Evolutionary conservation across 2,797 vertebrate genomes (phyloP).

Genomic region (Hemibagrus guttatus): DNA sequence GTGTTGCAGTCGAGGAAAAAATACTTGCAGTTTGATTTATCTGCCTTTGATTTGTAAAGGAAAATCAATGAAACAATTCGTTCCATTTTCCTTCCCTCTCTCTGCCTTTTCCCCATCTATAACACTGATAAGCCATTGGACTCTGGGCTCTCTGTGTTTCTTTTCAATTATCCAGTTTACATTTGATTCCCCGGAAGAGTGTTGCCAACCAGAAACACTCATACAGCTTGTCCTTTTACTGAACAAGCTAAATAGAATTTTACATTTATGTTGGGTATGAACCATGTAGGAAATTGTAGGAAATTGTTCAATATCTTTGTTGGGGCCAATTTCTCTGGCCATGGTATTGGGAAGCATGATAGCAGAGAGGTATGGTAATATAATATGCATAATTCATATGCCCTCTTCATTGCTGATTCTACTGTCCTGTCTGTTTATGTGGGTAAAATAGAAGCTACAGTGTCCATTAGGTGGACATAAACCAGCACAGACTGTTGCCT

Average conservation of each 20-base stretch:
- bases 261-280: constrained; percentile 89
- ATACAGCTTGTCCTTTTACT: constrained; percentile 79
- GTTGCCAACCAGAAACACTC: constrained; percentile 78
- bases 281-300: constrained; percentile 89
- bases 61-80: constrained; percentile 91
- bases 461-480: constrained; percentile 83
- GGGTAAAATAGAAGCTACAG: constrained; percentile 83
- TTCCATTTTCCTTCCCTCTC: constrained; percentile 84
- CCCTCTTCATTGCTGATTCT: constrained; percentile 80
- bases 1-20: constrained; percentile 72
- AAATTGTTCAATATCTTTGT: constrained; percentile 92
- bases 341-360: constrained; percentile 78
- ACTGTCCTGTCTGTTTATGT: constrained; percentile 86
- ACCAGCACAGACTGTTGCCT: constrained; percentile 70
- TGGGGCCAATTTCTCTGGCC: constrained; percentile 82
- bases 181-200: constrained; percentile 80
- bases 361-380: constrained; percentile 82
- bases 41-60: constrained; percentile 83
- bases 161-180: constrained; percentile 96
- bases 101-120: constrained; percentile 79
- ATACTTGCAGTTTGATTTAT: constrained; percentile 89
- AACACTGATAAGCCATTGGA: constrained; percentile 83
- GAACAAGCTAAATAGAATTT: constrained; percentile 90
- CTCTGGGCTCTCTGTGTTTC: constrained; percentile 84
- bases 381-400: constrained; percentile 94